Evolutionary conservation across 2,113 vertebrate genomes (phyloP), one percentile per base, ranked within the genome.

Genomic region (Alligator mississippiensis): DNA sequence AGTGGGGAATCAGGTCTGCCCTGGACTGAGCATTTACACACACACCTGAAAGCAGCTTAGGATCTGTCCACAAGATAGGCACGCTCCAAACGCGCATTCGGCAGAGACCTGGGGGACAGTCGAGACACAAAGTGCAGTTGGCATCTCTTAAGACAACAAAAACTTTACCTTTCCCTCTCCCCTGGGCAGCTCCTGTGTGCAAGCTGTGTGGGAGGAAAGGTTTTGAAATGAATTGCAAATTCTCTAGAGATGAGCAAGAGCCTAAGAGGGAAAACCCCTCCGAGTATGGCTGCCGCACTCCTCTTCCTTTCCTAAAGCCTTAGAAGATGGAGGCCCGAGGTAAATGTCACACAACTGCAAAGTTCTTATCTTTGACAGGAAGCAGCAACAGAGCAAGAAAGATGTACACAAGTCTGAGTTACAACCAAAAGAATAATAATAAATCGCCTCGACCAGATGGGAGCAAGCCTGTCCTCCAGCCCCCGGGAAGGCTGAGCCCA

Each of bases 301-400:
- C 16, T 2, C 74, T 25, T 2, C 27, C 58, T 38, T 62, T 25
- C 59, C 70, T 38, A 62, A 34, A 8, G 13, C 11, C 19, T 3
- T 2, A 17, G 2, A 38, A 38, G 38, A 16, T 0, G 3, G 22
- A 3, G 16, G 4, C 34, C 19, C 9, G 2, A 3, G 59, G 4
- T 2, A 21, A 21, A 28, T 1, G 15, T 22, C 11, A 14, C 0
- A 11, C 28, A 2, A 54, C 11, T 1, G 79, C 25, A 1, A 24
- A 1, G 25, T 62, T 74, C 54, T 30, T 16, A 2, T 3, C 47
- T 11, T 1, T 27, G 1, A 15, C 15, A 4, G 30, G 0, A 2
- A 22, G 68, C 17, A 6, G 63, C 63, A 72, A 22, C 21, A 34
- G 25, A 34, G 47, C 8, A 5, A 4, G n/a, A 38, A 25, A 11